A percentile compares a stretch with the other conserved stretches of the same genome.
Evolutionary conservation across 2,113 vertebrate genomes (phyloP).

Genomic region (Rhegmatorhina hoffmannsi): DNA sequence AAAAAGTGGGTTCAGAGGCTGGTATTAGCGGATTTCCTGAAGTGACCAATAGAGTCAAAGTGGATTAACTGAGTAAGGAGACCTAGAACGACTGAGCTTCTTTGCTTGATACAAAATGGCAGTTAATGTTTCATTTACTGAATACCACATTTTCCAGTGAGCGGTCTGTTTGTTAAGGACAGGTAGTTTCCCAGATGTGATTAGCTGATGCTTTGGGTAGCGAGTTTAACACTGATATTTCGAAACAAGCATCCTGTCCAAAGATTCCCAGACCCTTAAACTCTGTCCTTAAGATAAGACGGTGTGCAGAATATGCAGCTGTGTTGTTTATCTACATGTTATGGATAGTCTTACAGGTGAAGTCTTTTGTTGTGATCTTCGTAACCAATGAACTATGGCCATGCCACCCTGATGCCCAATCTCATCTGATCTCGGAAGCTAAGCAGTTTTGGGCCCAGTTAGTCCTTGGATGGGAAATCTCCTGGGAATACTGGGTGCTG

Average conservation of each 20-base stretch:
- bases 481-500: too few species aligned
- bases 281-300: background rate
- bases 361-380: background rate
- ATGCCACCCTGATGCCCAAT: too few species aligned
- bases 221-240: background rate
- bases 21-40: background rate
- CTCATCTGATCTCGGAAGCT: too few species aligned
- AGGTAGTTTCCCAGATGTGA: fast-evolving
- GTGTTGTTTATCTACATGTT: background rate
- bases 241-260: background rate
- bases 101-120: background rate
- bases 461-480: too few species aligned
- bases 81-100: background rate
- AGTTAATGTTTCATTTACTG: background rate
- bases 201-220: background rate
- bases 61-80: background rate
- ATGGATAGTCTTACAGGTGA: background rate
- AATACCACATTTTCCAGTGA: background rate
- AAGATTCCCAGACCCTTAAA: background rate
- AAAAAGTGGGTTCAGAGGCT: background rate
- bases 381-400: too few species aligned
- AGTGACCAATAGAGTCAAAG: background rate
- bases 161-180: background rate
- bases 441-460: too few species aligned
- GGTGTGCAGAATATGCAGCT: background rate